A percentile compares a stretch with the other conserved stretches of the same genome.
Evolutionary conservation across 2,113 vertebrate genomes (phyloP).

Genomic region (Scartelaos histophorus): DNA sequence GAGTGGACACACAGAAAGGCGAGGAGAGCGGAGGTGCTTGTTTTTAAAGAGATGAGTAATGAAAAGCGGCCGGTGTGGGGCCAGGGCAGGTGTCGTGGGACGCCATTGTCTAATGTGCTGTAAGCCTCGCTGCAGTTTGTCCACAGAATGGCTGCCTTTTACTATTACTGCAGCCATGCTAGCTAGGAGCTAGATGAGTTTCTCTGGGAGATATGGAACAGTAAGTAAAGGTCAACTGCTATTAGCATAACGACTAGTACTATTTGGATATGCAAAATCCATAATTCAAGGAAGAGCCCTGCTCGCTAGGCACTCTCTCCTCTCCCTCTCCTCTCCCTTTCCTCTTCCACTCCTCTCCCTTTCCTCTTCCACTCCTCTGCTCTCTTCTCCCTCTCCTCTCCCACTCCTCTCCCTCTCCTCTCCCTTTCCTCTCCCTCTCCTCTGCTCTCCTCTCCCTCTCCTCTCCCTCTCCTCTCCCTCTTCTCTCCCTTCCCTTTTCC

Average conservation of each 20-base stretch:
- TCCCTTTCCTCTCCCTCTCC: no score
- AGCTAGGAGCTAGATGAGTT: conserved; percentile 54
- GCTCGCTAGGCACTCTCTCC: conserved; percentile 5
- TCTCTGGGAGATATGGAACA: conserved; percentile 62
- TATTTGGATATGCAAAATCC: conserved; percentile 70
- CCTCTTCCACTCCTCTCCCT: no score
- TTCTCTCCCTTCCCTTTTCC: neutral
- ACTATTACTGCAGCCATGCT: conserved; percentile 35
- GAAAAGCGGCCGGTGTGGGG: conserved; percentile 13
- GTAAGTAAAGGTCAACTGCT: conserved; percentile 70
- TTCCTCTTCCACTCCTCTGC: no score
- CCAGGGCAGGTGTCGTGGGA: conserved; percentile 19
- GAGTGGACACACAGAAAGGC: neutral
- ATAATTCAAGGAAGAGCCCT: conserved; percentile 67
- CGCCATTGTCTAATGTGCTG: conserved; percentile 39
- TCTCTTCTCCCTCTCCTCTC: no score
- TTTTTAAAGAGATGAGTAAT: conserved; percentile 17
- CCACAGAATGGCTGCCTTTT: conserved; percentile 34
- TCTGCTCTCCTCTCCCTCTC: no score
- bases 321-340: no score
- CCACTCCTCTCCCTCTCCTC: no score
- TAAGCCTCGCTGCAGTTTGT: conserved; percentile 26
- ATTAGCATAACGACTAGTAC: conserved; percentile 65
- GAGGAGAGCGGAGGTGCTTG: neutral
- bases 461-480: no score